Evolutionary conservation across 2,797 vertebrate species (phyloP), one percentile per base, ranked within the genome.

Genomic region (Anomalospiza imberbis): DNA sequence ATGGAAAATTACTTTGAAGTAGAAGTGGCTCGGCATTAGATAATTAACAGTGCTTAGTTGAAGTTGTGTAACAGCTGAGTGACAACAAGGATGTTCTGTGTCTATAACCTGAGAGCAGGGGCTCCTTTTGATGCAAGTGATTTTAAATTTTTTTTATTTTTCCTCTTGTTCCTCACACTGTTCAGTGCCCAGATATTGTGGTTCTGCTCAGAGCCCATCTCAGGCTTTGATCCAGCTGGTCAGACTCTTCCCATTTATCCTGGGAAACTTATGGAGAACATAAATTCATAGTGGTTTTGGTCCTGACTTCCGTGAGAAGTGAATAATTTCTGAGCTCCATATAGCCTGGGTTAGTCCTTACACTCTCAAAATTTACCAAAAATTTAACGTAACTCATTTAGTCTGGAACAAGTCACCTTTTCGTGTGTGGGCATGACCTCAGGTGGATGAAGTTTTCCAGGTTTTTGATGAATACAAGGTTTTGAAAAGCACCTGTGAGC

Each of bases 1-100:
- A 95, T 96, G 90, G 95, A 97, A 97, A 98, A 98, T 97, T 94
- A 78, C 90, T 96, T 84, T 85, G 82, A 95, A 88, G 88, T 54
- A 91, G 93, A 79, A 86, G 58, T 95, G 91, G 45, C 81, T 94
- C 0, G n/a, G 34, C 91, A 85, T 96, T 97, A 87, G 76, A 58
- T 96, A 96, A 97, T 94, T 93, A 94, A 29, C 80, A 48, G 12
- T 91, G 91, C 93, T 94, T 84, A 82, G 91, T 5, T 91, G 93
- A 85, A 89, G 53, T 74, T 96, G 92, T 92, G 95, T 45, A 95
- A 48, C 84, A 94, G 93, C 48, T 94, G 87, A 96, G 92, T 91
- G 91, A 79, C 85, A 93, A 13, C 60, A 79, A 34, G 58, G 54
- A 57, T 91, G 66, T 77, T 95, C 80, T 71, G 26, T 62, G 77